A percentile compares a stretch with the other conserved stretches of the same genome.
Evolutionary conservation across 2,888 invertebrate species (phyloP).

Genomic region (Sclerodermus sp.): DNA sequence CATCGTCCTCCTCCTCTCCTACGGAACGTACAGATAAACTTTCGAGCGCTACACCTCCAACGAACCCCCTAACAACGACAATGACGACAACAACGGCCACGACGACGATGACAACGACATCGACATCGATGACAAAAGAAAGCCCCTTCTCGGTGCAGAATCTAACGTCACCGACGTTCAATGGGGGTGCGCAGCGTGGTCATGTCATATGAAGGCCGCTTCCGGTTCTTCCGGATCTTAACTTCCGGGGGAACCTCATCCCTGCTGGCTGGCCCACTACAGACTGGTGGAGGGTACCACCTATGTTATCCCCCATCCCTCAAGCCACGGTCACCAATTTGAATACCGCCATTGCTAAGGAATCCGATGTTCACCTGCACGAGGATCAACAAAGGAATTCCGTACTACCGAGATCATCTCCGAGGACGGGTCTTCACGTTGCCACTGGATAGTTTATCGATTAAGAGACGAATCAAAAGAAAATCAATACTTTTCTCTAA

Average conservation of each 20-base stretch:
- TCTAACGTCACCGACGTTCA: conserved; percentile 42
- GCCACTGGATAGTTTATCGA: conserved; percentile 20
- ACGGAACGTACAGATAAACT: conserved; percentile 26
- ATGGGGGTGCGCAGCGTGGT: conserved; percentile 53
- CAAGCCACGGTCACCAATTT: conserved; percentile 40
- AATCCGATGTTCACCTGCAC: not conserved
- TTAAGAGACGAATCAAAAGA: no score
- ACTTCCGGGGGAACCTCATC: conserved; percentile 62
- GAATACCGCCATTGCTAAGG: conserved; percentile 51
- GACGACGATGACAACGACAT: conserved; percentile 14
- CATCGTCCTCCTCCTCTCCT: conserved; percentile 44
- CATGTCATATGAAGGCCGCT: conserved; percentile 86
- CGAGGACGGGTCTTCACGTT: conserved; percentile 17
- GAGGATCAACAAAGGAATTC: conserved; percentile 24
- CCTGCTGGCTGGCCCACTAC: conserved; percentile 55
- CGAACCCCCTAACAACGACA: conserved; percentile 15
- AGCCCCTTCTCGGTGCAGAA: conserved; percentile 53
- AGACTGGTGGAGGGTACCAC: conserved; percentile 57
- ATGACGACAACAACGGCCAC: conserved; percentile 19
- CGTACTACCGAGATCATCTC: conserved; percentile 8
- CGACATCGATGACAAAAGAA: conserved; percentile 25
- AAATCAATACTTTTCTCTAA: no score
- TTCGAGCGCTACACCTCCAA: conserved; percentile 8
- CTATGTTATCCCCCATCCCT: conserved; percentile 49
- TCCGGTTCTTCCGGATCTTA: conserved; percentile 73